Percentiles rank a stretch among this genome's conserved stretches.
These are phyloP conservation scores for Mastigias papua DNA, from an alignment of 30 jellyfish, hydroid and myxozoan genomes.

Conservation along the genomic window DNA sequence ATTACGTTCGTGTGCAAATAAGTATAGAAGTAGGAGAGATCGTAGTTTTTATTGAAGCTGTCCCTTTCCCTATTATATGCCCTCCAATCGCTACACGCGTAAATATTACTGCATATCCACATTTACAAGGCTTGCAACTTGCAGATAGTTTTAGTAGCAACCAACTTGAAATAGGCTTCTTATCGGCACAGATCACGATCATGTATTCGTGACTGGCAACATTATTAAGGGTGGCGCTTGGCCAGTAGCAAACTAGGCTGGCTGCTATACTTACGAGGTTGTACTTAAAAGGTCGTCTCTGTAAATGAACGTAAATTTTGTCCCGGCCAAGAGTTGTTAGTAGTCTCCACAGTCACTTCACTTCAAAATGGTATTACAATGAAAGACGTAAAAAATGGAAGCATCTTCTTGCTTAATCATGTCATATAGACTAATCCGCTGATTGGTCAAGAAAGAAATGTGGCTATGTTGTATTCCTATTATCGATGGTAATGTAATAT, in stretches of 20 bases:
- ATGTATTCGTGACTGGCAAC: conserved; percentile 43
- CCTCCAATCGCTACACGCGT: conserved; percentile 45
- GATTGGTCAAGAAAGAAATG: too few relatives aligned
- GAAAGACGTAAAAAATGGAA: too few relatives aligned
- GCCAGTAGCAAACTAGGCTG: conserved; percentile 71
- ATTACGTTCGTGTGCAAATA: conserved; percentile 20
- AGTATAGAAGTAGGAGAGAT: conserved; percentile 12
- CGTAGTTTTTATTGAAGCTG: background rate
- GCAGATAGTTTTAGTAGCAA: conserved; percentile 15
- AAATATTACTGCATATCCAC: background rate
- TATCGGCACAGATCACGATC: conserved; percentile 63
- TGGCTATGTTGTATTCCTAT: too few relatives aligned
- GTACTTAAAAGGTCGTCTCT: too few relatives aligned
- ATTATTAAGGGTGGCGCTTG: conserved; percentile 52
- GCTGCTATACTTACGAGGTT: too few relatives aligned
- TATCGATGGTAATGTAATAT: too few relatives aligned
- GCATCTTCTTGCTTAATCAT: too few relatives aligned
- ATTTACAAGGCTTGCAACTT: conserved; percentile 21
- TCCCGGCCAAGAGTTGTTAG: too few relatives aligned
- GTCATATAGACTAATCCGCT: too few relatives aligned
- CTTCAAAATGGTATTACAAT: too few relatives aligned
- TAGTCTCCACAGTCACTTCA: too few relatives aligned
- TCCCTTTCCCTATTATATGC: conserved; percentile 31
- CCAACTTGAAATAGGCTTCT: conserved; percentile 1
- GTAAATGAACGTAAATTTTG: too few relatives aligned